Evolutionary conservation across 2,113 vertebrate genomes (phyloP).

Genomic region (Clarias gariepinus): DNA sequence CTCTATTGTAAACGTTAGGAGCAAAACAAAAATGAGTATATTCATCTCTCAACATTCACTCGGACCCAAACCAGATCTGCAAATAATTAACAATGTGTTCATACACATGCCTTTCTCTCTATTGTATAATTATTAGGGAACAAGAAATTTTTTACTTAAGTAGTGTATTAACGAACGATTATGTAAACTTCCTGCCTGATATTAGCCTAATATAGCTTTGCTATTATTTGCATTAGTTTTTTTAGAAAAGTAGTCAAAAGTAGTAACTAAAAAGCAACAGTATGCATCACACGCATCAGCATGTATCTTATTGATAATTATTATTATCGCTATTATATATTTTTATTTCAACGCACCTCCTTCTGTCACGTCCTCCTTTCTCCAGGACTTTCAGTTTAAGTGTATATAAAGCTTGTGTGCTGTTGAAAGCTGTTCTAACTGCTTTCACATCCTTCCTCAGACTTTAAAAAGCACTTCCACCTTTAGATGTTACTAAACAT

Average conservation of each 20-base stretch:
- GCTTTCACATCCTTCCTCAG: constrained; percentile 23
- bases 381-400: background rate
- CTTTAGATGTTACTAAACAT: background rate
- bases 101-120: background rate
- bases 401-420: background rate
- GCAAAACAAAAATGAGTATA: background rate
- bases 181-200: background rate
- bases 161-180: constrained; percentile 1
- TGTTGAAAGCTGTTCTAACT: background rate
- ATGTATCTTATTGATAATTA: background rate
- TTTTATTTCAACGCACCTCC: background rate
- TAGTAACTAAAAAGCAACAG: background rate
- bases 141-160: background rate
- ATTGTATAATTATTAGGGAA: background rate
- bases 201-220: no score
- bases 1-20: background rate
- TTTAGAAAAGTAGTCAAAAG: background rate
- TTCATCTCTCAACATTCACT: background rate
- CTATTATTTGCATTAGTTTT: background rate
- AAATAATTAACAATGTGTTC: constrained; percentile 7
- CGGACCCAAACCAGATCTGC: constrained; percentile 1
- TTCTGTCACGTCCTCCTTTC: background rate
- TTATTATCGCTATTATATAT: background rate
- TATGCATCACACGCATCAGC: background rate
- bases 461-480: constrained; percentile 26